phyloP scores from a whole-genome alignment of 2,888 invertebrate species.

The Hypercompe scribonia region DNA sequence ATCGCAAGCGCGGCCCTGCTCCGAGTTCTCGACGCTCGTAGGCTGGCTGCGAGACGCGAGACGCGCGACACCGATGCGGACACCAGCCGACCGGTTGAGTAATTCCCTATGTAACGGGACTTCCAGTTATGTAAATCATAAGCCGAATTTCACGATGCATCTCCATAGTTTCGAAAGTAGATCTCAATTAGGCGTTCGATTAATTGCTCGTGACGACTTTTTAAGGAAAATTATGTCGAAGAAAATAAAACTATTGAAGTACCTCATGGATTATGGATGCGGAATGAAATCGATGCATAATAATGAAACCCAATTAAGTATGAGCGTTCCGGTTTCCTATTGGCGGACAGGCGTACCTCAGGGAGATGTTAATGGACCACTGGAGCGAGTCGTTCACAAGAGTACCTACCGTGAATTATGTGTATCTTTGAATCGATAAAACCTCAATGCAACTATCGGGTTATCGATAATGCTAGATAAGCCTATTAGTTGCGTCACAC shows the following conservation, averaged over 20 bases:
- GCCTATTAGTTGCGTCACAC: slow-evolving; percentile 60
- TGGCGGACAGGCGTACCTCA: slow-evolving; percentile 56
- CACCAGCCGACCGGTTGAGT: slow-evolving; percentile 77
- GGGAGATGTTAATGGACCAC: slow-evolving; percentile 60
- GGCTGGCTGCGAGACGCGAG: slow-evolving; percentile 29
- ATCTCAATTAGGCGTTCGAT: slow-evolving; percentile 71
- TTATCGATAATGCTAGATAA: slow-evolving; percentile 66
- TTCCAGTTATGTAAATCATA: slow-evolving; percentile 84
- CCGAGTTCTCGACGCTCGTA: slow-evolving; percentile 40
- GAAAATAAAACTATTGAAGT: slow-evolving; percentile 54
- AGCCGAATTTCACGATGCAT: slow-evolving; percentile 82
- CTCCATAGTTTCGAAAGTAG: slow-evolving; percentile 78
- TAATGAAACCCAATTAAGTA: slow-evolving; percentile 66
- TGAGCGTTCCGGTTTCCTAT: slow-evolving; percentile 61
- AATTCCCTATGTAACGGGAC: slow-evolving; percentile 84
- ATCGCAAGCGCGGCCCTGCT: slow-evolving; percentile 46
- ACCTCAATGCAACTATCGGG: slow-evolving; percentile 65
- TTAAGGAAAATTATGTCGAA: slow-evolving; percentile 48
- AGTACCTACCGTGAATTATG: slow-evolving; percentile 56
- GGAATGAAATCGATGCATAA: slow-evolving; percentile 58
- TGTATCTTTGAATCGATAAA: slow-evolving; percentile 66
- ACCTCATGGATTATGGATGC: slow-evolving; percentile 62
- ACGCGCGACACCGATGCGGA: slow-evolving; percentile 43
- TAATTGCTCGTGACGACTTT: slow-evolving; percentile 56
- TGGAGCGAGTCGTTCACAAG: slow-evolving; percentile 35